Base-by-base conservation (phyloP, 2,888 invertebrate species). In the Polymixis lichenea region DNA sequence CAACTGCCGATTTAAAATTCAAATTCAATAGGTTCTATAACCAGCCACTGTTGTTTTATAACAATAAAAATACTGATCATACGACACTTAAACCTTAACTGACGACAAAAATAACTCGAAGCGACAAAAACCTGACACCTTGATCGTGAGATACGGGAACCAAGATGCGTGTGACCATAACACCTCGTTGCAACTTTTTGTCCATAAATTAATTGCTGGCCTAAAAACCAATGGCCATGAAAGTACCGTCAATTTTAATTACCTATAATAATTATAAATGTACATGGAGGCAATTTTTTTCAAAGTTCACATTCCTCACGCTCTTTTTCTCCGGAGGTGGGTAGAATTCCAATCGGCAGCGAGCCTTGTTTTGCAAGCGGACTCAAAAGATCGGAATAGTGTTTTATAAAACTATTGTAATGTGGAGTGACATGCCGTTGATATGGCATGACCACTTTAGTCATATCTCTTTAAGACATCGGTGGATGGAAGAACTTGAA, bases 91-190 rank as follows among this genome's bases (percentile, higher is more conserved):
- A 74, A 32, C 28, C 56, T 58, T 53, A 55, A 38, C 32, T 22
- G 58, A 68, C 60, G 58, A 68, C 13, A 46, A 65, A 85, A 80
- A 81, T 85, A 71, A 43, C 64, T 66, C 22, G 28, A 49, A n/a
- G 53, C 13, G 68, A 75, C 75, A 83, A 83, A 83, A 83, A 83
- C 85, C 46, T 62, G 77, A 85, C 77, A 83, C 82, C 61, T 77
- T 69, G 58, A 53, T 53, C 58, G 73, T 74, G 58, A 68, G 46
- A 73, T 69, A 73, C 86, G 75, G 83, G 83, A 84, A 85, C 77
- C 65, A 49, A 58, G 64, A 56, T 49, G 70, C 78, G 83, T 84
- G 83, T 85, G 86, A 85, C 75, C 86, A 84, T 84, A 73, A 73
- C 82, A 82, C 83, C 66, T 82, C 6, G 28, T 22, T 43, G 43